Percentiles rank a stretch among this genome's conserved stretches.
These are phyloP conservation scores for Sitobion miscanthi DNA, from an alignment of 1,140 invertebrate genomes.

Conservation along the genomic window DNA sequence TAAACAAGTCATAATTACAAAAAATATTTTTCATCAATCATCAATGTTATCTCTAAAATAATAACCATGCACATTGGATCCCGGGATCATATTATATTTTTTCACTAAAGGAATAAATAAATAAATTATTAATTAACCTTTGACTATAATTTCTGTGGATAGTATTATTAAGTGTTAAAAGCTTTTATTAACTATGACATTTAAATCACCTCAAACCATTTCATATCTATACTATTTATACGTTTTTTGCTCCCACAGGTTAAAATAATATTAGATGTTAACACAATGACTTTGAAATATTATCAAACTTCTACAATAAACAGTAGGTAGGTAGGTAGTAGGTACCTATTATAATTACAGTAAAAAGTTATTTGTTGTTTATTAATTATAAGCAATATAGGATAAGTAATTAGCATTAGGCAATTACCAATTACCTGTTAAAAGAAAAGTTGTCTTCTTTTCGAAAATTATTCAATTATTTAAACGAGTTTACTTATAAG, in stretches of 20 bases:
- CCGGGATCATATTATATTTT: not conserved
- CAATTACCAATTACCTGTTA: not conserved
- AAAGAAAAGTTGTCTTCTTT: not conserved
- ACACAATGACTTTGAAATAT: slow-evolving; percentile 16
- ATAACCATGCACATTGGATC: not conserved
- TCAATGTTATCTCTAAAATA: not conserved
- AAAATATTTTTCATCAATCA: not conserved
- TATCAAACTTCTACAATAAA: not conserved
- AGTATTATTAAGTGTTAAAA: not conserved
- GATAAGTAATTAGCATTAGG: not conserved
- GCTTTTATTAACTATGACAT: slow-evolving; percentile 18
- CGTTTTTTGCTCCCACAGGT: slow-evolving; percentile 4
- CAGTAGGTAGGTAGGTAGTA: not conserved
- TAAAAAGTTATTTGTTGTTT: not conserved
- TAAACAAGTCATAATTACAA: not conserved
- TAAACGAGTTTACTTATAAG: not conserved
- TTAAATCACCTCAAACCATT: slow-evolving; percentile 21
- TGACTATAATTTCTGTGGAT: not conserved
- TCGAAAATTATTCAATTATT: not conserved
- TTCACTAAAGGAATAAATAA: not conserved
- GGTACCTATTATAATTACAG: not conserved
- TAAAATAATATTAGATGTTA: slow-evolving; percentile 14
- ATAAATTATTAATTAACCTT: slow-evolving; percentile 28
- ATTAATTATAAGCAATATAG: not conserved
- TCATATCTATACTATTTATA: not conserved